Percentiles rank a stretch among this genome's conserved stretches.
Evolutionary conservation across 2,113 vertebrate genomes (phyloP).

Genomic region (Cinclus mexicanus): DNA sequence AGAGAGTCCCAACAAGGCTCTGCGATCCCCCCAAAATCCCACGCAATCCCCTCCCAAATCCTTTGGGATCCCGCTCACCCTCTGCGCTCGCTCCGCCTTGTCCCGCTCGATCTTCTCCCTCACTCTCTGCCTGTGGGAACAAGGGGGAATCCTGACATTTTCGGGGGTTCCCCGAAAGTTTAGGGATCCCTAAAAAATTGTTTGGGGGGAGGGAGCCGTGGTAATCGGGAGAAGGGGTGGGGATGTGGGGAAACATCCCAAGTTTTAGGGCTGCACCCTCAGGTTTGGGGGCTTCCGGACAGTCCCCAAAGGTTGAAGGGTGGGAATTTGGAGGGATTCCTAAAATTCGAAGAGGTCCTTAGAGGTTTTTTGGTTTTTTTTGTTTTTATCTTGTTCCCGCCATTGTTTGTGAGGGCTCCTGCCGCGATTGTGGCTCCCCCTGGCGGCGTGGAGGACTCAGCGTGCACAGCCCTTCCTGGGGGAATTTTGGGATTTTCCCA

Average conservation of each 20-base stretch:
- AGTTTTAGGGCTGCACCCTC: neutral
- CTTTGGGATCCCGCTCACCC: neutral
- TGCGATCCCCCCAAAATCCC: no score
- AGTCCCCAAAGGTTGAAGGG: neutral
- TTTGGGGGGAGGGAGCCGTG: no score
- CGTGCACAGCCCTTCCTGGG: no score
- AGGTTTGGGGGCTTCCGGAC: no score
- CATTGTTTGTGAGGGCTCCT: neutral
- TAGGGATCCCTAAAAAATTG: rapidly evolving
- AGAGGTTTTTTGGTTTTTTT: no score
- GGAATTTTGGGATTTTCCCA: no score
- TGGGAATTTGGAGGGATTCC: no score
- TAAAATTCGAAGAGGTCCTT: neutral
- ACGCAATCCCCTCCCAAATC: no score
- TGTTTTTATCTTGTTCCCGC: neutral
- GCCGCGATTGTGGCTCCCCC: neutral
- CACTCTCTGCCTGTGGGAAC: neutral
- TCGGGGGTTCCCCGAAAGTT: rapidly evolving
- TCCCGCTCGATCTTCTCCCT: neutral
- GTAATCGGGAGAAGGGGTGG: neutral
- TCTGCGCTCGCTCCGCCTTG: neutral
- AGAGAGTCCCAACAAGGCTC: no score
- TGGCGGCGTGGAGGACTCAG: neutral
- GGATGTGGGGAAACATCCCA: neutral
- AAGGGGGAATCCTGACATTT: neutral